Conservation (phyloP, 2,797 vertebrate species). For the Xenopus petersii region DNA sequence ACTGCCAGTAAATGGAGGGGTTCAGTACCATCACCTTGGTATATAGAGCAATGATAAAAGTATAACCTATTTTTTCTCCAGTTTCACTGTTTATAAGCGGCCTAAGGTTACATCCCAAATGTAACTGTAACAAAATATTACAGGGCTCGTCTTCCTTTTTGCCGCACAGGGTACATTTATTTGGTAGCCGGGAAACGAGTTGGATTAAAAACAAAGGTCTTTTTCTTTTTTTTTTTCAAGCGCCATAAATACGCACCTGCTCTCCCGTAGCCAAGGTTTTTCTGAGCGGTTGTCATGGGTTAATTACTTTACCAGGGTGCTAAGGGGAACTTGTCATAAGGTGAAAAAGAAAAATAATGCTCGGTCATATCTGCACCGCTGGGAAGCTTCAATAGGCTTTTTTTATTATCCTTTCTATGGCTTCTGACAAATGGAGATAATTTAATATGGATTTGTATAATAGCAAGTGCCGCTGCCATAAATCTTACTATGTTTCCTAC, state of each 20-base stretch:
- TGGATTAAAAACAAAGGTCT: not conserved
- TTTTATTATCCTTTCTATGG: too few relatives aligned
- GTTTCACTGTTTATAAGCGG: too few relatives aligned
- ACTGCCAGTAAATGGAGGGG: too few relatives aligned
- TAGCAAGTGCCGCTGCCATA: too few relatives aligned
- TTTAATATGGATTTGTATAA: too few relatives aligned
- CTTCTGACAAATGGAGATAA: too few relatives aligned
- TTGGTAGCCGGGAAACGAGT: not conserved
- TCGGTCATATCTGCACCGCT: not conserved
- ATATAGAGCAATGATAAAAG: too few relatives aligned
- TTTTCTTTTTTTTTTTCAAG: not conserved
- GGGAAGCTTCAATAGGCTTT: not conserved
- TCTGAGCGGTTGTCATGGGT: not conserved
- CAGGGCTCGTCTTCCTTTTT: not conserved
- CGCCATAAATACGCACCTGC: not conserved
- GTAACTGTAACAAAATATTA: not conserved
- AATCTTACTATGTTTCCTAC: too few relatives aligned
- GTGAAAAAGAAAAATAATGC: not conserved
- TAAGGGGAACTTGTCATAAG: not conserved
- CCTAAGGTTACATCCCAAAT: too few relatives aligned
- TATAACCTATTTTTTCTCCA: too few relatives aligned
- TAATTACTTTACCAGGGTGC: not conserved
- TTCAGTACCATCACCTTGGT: too few relatives aligned
- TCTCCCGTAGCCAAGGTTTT: not conserved
- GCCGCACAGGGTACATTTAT: not conserved